Evolutionary conservation across 1,140 invertebrate genomes (phyloP), one percentile per base, ranked within the genome.

Genomic region (Drosophila saltans): DNA sequence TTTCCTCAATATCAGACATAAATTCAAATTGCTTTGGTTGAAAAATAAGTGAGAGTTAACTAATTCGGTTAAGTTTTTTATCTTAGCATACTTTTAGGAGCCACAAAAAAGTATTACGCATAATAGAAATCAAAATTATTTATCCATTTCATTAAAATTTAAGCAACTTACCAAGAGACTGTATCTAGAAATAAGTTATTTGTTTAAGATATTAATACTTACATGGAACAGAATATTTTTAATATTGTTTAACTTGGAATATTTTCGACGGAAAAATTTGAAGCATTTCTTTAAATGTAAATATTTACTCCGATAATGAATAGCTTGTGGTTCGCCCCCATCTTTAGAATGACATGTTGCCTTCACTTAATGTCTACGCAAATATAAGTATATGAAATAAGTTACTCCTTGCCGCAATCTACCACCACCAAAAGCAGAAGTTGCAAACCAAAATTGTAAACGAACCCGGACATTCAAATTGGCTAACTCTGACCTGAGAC

Each of bases 401-500:
- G 56, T 66, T 66, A 10, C 52, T 48, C 67, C 59, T 68, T 84
- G 69, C 80, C 81, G 81, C 66, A 70, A 78, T 62, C 76, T 72
- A 52, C 69, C 16, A 58, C 41, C 43, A 57, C 30, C 61, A 36
- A n/a, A 36, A 36, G 11, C n/a, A 43, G 11, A 3, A 40, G 39
- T 40, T 40, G 39, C 10, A 1, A 2, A n/a, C 5, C 2, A 52
- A 52, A 52, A 24, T 26, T 10, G 45, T 52, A 52, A 45, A 66
- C 60, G 67, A 21, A 36, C 43, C 43, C 60, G 70, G 66, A 58
- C 57, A 59, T 26, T 59, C 57, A 81, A 88, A 88, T 88, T 84
- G 78, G 80, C 74, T 80, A 88, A 75, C 80, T 72, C 83, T 69
- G 70, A 78, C 77, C 68, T 60, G 69, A 65, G 30, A 41, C 61